These are phyloP conservation scores for Halcyon chelicuti DNA, from an alignment of 2,797 vertebrate genomes.

Conservation along the genomic window DNA sequence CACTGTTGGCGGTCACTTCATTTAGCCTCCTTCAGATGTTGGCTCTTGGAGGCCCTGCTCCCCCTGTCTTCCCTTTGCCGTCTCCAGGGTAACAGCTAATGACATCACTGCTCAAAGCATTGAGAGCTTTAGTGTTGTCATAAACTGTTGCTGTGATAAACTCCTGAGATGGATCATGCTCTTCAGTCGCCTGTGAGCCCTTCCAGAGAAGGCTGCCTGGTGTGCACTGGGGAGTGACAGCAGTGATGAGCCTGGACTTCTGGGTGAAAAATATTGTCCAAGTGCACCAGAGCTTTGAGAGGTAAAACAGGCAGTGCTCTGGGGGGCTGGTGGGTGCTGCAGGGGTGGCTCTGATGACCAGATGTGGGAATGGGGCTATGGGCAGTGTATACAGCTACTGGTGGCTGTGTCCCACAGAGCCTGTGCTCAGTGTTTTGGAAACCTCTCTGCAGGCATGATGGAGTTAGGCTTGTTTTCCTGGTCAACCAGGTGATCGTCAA, in stretches of 20 bases:
- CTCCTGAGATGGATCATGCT: neutral
- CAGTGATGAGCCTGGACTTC: accelerated
- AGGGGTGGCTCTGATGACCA: neutral
- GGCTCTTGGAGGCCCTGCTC: neutral
- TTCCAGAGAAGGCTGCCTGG: neutral
- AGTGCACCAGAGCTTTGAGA: neutral
- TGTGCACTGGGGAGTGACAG: accelerated
- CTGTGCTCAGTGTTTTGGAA: neutral
- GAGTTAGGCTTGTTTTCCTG: neutral
- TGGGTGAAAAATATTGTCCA: neutral
- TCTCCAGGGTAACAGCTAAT: neutral
- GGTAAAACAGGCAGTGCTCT: accelerated
- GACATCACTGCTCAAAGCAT: neutral
- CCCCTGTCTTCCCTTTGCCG: neutral
- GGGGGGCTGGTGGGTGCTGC: neutral
- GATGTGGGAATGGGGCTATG: neutral
- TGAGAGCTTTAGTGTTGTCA: neutral
- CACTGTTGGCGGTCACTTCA: neutral
- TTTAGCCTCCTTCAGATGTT: neutral
- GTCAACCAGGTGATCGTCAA: neutral
- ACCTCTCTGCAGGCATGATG: neutral
- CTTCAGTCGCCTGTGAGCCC: neutral
- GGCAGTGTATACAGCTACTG: neutral
- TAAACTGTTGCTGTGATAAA: neutral
- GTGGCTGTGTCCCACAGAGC: neutral